phyloP scores from a whole-genome alignment of 1,140 invertebrate species.

The Augochlora pura region DNA sequence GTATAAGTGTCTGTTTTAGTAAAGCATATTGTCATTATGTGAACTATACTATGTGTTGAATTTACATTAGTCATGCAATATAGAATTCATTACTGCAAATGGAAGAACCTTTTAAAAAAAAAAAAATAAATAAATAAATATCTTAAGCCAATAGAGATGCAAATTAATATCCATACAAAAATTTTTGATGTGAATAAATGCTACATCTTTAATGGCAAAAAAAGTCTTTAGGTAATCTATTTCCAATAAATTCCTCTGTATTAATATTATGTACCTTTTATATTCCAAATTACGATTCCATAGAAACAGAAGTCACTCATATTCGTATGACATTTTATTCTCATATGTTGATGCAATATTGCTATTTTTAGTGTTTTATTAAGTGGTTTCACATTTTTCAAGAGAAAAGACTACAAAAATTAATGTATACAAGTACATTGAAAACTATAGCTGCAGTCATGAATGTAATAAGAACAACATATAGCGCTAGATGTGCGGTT shows the following conservation, averaged over 20 bases:
- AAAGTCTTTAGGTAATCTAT: neutral
- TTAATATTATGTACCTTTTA: neutral
- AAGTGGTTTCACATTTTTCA: constrained; percentile 27
- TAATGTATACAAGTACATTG: constrained; percentile 31
- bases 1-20: constrained; percentile 25
- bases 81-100: constrained; percentile 44
- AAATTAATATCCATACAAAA: neutral
- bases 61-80: constrained; percentile 45
- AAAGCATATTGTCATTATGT: constrained; percentile 36
- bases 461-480: constrained; percentile 57
- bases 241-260: neutral
- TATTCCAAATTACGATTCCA: constrained; percentile 3
- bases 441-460: constrained; percentile 54
- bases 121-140: too few relatives aligned
- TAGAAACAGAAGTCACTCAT: constrained; percentile 12
- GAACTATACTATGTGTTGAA: constrained; percentile 40
- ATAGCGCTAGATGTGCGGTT: constrained; percentile 54
- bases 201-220: constrained; percentile 7
- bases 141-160: constrained; percentile 2
- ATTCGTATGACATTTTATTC: constrained; percentile 6
- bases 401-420: constrained; percentile 27
- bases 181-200: constrained; percentile 1
- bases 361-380: constrained; percentile 35
- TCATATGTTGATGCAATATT: constrained; percentile 24
- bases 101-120: neutral